A percentile compares a stretch with the other conserved stretches of the same genome.
Conservation (phyloP, 2,888 invertebrate species). For the Myathropa florea region DNA sequence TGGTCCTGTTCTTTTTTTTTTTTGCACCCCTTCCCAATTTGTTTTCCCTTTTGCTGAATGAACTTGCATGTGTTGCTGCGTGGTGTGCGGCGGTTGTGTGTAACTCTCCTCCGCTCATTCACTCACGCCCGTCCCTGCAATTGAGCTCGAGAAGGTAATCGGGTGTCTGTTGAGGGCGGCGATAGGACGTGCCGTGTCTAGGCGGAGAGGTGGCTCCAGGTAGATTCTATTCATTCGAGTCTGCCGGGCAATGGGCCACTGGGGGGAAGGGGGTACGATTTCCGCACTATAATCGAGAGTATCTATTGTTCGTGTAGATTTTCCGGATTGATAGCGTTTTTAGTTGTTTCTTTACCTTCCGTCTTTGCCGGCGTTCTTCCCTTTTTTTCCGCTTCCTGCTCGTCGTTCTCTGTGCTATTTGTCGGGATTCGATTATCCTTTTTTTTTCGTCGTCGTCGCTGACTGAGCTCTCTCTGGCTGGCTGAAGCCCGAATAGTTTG, state of each 20-base stretch:
- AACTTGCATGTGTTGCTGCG: too few species aligned
- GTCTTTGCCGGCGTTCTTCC: neutral
- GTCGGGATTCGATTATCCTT: constrained; percentile 65
- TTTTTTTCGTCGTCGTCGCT: constrained; percentile 27
- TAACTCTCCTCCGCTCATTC: neutral
- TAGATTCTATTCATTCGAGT: constrained; percentile 39
- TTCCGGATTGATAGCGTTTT: constrained; percentile 64
- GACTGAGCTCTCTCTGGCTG: constrained; percentile 5
- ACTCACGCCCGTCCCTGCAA: constrained; percentile 15
- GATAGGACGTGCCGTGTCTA: neutral
- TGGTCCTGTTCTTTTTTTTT: neutral
- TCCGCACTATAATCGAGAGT: constrained; percentile 59
- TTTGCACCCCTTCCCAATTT: neutral
- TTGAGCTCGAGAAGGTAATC: constrained; percentile 14
- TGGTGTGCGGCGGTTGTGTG: neutral
- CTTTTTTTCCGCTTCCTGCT: neutral
- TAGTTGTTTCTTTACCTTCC: constrained; percentile 27
- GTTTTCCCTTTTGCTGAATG: too few species aligned
- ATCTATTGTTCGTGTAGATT: constrained; percentile 69
- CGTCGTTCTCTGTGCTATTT: constrained; percentile 44
- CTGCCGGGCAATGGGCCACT: neutral
- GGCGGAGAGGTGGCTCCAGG: too few species aligned
- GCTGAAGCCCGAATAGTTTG: constrained; percentile 55
- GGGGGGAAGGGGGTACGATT: constrained; percentile 40
- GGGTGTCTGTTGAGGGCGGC: neutral